A percentile compares a stretch with the other conserved stretches of the same genome.
Conservation (phyloP, 92 coral and sea anemone species). For the Isaurus tuberculatus region DNA sequence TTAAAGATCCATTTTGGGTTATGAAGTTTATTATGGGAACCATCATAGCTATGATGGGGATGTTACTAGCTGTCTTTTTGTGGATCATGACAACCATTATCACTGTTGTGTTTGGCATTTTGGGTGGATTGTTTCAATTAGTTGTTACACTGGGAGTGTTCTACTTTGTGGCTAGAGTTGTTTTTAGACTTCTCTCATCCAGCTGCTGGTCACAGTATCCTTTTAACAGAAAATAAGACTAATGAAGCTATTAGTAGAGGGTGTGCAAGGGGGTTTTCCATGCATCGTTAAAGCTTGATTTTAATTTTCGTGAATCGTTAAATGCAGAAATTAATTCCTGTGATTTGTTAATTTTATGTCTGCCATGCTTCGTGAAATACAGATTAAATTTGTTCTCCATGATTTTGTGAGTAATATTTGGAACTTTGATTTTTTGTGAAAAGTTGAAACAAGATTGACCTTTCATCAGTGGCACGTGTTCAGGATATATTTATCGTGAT, state of each 20-base stretch:
- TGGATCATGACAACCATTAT: constrained; percentile 19
- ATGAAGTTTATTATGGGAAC: constrained; percentile 35
- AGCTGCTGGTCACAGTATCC: constrained; percentile 31
- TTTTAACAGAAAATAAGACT: neutral
- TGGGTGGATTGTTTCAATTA: constrained; percentile 25
- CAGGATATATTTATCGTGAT: too few species aligned
- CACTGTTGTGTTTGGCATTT: constrained; percentile 19
- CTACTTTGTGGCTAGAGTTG: constrained; percentile 30
- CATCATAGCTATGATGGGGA: constrained; percentile 31
- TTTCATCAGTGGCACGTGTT: too few species aligned
- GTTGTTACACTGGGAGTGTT: constrained; percentile 27
- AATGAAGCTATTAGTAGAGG: neutral
- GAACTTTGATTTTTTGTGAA: too few species aligned
- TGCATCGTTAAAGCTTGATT: too few species aligned
- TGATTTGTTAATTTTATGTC: too few species aligned
- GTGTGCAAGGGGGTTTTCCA: too few species aligned
- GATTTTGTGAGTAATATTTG: too few species aligned
- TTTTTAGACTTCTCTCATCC: neutral
- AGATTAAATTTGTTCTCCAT: too few species aligned
- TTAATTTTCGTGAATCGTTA: too few species aligned
- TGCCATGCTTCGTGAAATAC: too few species aligned
- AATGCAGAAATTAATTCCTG: too few species aligned
- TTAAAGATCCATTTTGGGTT: constrained; percentile 29
- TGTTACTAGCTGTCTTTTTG: constrained; percentile 20
- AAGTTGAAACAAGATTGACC: too few species aligned